Percentiles rank a stretch among this genome's conserved stretches.
Evolutionary conservation across 1,140 invertebrate species (phyloP).

Genomic region (Brachionus plicatilis): DNA sequence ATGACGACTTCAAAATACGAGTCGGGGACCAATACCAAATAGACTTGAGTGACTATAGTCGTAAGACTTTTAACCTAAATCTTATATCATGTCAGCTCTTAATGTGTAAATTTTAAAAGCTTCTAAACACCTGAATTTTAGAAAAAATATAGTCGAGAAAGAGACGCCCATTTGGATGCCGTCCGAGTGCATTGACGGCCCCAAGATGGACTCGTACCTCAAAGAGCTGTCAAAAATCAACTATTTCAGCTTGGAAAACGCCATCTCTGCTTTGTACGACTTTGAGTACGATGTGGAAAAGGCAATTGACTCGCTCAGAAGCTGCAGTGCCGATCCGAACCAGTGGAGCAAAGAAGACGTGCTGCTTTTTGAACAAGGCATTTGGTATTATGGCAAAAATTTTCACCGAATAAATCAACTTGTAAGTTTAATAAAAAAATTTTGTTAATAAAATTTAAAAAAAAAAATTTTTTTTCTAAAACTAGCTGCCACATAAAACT

Average conservation of each 20-base stretch:
- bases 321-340: background rate
- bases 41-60: background rate
- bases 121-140: background rate
- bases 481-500: slow-evolving; percentile 21
- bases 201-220: background rate
- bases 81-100: background rate
- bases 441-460: background rate
- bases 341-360: slow-evolving; percentile 40
- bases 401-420: slow-evolving; percentile 39
- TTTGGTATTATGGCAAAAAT: slow-evolving; percentile 40
- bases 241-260: background rate
- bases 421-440: background rate
- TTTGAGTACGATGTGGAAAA: background rate
- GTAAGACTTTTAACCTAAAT: background rate
- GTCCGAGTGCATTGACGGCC: background rate
- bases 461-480: background rate
- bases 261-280: background rate
- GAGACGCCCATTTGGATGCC: background rate
- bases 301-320: background rate
- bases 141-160: slow-evolving; percentile 16
- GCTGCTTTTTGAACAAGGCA: slow-evolving; percentile 40
- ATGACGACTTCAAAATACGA: slow-evolving; percentile 13
- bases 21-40: slow-evolving; percentile 5
- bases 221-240: slow-evolving; percentile 6
- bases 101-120: background rate